These are phyloP conservation scores for Cephalopachus bancanus DNA, from an alignment of 2,797 vertebrate species.

Conservation along the genomic window DNA sequence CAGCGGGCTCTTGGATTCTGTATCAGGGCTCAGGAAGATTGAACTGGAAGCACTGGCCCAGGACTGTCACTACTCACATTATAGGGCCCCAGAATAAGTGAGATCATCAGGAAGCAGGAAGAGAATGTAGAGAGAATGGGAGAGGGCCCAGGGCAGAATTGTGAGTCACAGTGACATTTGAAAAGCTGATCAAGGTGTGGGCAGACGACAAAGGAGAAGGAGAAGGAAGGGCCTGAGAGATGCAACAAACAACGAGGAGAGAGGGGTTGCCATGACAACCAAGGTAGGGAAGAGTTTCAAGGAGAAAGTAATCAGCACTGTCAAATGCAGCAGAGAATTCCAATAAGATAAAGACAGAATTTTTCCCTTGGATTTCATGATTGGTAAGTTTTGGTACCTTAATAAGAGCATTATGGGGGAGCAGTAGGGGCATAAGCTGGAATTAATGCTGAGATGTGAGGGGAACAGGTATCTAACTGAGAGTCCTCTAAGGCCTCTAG, in stretches of 20 bases:
- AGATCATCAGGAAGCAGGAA: not conserved
- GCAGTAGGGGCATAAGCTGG: not conserved
- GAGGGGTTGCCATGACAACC: conserved; percentile 59
- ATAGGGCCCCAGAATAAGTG: not conserved
- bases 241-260: conserved; percentile 15
- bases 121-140: not conserved
- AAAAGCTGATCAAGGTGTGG: conserved; percentile 57
- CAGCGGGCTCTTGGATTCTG: not conserved
- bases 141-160: conserved; percentile 6
- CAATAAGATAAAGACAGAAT: conserved; percentile 61
- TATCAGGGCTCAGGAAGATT: not conserved
- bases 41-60: not conserved
- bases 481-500: conserved; percentile 38
- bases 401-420: conserved; percentile 46
- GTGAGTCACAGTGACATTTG: conserved; percentile 38
- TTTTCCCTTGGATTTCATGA: conserved; percentile 57
- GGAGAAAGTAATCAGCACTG: conserved; percentile 74
- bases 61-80: not conserved
- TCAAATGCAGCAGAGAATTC: conserved; percentile 71
- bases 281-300: conserved; percentile 69
- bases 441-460: not conserved
- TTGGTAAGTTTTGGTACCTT: conserved; percentile 55
- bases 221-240: conserved; percentile 57
- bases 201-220: conserved; percentile 36
- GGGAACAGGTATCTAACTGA: not conserved